Base-by-base conservation (phyloP, 2,888 invertebrate species). In the Cantharis nigra region DNA sequence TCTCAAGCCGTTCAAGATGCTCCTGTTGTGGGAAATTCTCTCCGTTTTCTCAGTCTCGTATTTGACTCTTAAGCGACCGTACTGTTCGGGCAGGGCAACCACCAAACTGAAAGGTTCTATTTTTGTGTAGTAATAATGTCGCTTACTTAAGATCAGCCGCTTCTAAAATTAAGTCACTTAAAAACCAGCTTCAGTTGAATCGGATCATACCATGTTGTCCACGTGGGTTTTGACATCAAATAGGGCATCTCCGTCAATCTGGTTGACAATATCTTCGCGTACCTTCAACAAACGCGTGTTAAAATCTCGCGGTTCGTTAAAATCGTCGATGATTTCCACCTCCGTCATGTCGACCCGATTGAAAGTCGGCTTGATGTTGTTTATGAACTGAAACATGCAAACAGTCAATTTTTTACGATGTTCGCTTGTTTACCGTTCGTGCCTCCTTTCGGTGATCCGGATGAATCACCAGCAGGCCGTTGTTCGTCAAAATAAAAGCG, bases 301-400 rank as follows among this genome's bases (percentile, higher is more conserved):
- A 83, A 96, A 96, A 83, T 94, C 92, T 84, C 96, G 91, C 0
- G 96, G 93, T 79, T 91, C 91, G 81, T 91, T 90, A 82, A 93
- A 93, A 83, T 94, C 93, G 76, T 87, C 85, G 84, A 96, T 91
- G 20, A 98, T 90, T 90, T 99, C 98, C 63, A 98, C 95, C 90
- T 99, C 98, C 69, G 96, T 92, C 91, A 99, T 93, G 87, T 99
- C 99, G 9, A 99, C 97, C 85, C 97, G 96, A 88, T 98, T 98
- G 89, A 98, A 99, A 82, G 97, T 97, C 11, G 98, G 98, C 87
- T 98, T 98, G 78, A 97, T 89, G 80, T 97, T 96, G 87, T 94
- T 94, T 89, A 95, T 93, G 84, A 94, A 95, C 94, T 95, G 76
- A 77, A 78, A 79, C 63, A 16, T n/a, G 49, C 3, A 33, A 14